These are phyloP conservation scores for Lathamus discolor DNA, from an alignment of 2,113 vertebrate genomes.

Conservation along the genomic window DNA sequence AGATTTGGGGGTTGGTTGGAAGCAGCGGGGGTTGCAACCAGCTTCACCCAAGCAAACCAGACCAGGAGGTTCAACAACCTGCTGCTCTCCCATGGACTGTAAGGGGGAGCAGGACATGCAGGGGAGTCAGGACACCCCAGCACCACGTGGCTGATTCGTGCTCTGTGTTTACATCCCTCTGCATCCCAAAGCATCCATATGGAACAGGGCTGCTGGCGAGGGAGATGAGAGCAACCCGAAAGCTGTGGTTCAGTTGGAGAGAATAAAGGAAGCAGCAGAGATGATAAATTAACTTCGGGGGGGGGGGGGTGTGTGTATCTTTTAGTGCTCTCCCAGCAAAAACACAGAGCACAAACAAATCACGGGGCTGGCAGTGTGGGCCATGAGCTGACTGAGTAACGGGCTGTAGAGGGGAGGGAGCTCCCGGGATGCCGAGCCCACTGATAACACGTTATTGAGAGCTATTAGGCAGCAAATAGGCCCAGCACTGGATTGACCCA, in stretches of 20 bases:
- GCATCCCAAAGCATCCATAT: constrained; percentile 30
- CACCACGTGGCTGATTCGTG: neutral
- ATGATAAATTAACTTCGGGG: constrained; percentile 43
- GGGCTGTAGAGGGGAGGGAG: constrained; percentile 27
- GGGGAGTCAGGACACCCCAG: neutral
- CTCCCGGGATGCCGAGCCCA: neutral
- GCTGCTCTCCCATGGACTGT: neutral
- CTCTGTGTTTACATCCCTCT: neutral
- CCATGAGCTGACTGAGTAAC: constrained; percentile 53
- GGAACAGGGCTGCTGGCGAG: neutral
- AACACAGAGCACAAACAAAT: constrained; percentile 57
- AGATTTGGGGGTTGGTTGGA: neutral
- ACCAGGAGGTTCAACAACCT: neutral
- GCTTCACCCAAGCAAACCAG: accelerated
- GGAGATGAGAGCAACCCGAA: neutral
- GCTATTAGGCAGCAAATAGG: constrained; percentile 22
- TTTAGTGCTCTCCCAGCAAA: constrained; percentile 39
- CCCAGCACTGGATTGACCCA: constrained; percentile 13
- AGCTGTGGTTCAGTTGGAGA: constrained; percentile 21
- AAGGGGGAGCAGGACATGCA: neutral
- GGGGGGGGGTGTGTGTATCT: neutral
- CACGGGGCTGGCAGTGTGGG: constrained; percentile 26
- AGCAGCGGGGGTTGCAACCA: neutral
- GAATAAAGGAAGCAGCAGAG: neutral
- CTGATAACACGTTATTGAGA: constrained; percentile 68